A percentile compares a stretch with the other conserved stretches of the same genome.
phyloP scores from a whole-genome alignment of 2,888 invertebrate species.

The Oegoconia quadripuncta region DNA sequence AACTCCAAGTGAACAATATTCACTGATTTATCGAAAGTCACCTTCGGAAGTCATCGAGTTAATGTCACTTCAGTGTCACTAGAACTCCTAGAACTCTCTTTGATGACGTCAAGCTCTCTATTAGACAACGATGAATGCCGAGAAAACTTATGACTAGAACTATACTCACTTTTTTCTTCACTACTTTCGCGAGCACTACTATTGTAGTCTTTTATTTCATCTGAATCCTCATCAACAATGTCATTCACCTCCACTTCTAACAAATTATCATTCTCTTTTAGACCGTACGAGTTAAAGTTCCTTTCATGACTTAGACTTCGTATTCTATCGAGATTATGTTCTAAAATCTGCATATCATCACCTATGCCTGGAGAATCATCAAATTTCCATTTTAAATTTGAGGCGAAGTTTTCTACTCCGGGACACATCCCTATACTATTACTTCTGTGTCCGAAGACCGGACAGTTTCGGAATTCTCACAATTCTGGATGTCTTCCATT shows the following conservation, averaged over 20 bases:
- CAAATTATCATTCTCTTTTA: constrained; percentile 61
- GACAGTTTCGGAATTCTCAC: constrained; percentile 76
- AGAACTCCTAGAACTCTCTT: constrained; percentile 75
- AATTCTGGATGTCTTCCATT: constrained; percentile 73
- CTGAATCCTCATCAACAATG: constrained; percentile 54
- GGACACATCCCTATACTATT: constrained; percentile 73
- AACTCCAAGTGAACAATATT: constrained; percentile 63
- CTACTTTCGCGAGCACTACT: constrained; percentile 51
- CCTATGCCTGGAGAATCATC: constrained; percentile 58
- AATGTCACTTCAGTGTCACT: constrained; percentile 76
- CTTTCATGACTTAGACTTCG: constrained; percentile 69
- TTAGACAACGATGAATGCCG: constrained; percentile 70
- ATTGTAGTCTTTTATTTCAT: constrained; percentile 58
- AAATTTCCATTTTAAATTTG: constrained; percentile 73
- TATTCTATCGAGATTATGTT: constrained; percentile 73
- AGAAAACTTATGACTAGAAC: constrained; percentile 63
- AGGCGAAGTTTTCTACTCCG: constrained; percentile 71
- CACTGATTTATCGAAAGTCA: constrained; percentile 66
- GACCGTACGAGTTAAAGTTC: constrained; percentile 54
- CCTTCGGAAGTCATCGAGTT: constrained; percentile 74
- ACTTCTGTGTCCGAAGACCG: constrained; percentile 76
- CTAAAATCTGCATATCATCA: constrained; percentile 62
- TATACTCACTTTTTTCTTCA: constrained; percentile 68
- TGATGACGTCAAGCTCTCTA: constrained; percentile 73
- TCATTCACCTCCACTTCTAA: constrained; percentile 71